These are phyloP conservation scores for Tridacna crocea DNA, from an alignment of 2,888 invertebrate species.

Conservation along the genomic window DNA sequence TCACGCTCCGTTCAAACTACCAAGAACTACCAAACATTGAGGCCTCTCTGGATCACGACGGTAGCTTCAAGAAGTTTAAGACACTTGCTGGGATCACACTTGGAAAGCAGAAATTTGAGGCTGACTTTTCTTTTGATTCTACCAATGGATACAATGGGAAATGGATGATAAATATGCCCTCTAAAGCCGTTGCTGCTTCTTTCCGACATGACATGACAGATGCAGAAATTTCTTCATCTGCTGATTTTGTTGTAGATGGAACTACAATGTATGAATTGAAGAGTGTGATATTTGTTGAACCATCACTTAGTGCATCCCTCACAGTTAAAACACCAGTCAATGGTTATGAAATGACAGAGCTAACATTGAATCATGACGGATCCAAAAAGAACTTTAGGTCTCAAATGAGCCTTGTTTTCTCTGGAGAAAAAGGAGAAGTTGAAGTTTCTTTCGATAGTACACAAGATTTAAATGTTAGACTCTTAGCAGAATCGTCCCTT, in stretches of 20 bases:
- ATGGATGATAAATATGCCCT: neutral
- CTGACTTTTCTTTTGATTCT: conserved; percentile 30
- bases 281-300: neutral
- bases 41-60: neutral
- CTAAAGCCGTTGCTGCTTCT: neutral
- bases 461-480: conserved; percentile 39
- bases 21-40: neutral
- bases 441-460: conserved; percentile 50
- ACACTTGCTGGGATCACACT: conserved; percentile 30
- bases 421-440: conserved; percentile 39
- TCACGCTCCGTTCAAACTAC: conserved; percentile 19
- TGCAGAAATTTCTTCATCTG: neutral
- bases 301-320: neutral
- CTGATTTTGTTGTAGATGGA: neutral
- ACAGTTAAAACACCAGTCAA: conserved; percentile 51
- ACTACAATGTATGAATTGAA: neutral
- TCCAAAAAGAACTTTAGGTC: conserved; percentile 50
- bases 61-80: conserved; percentile 1
- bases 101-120: conserved; percentile 14
- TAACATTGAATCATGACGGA: conserved; percentile 50
- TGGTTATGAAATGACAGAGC: conserved; percentile 38
- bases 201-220: neutral
- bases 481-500: conserved; percentile 53
- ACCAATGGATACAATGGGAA: conserved; percentile 34
- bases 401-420: conserved; percentile 39